Percentiles rank a stretch among this genome's conserved stretches.
Evolutionary conservation across 1,140 invertebrate genomes (phyloP).

Genomic region (Patella vulgata): DNA sequence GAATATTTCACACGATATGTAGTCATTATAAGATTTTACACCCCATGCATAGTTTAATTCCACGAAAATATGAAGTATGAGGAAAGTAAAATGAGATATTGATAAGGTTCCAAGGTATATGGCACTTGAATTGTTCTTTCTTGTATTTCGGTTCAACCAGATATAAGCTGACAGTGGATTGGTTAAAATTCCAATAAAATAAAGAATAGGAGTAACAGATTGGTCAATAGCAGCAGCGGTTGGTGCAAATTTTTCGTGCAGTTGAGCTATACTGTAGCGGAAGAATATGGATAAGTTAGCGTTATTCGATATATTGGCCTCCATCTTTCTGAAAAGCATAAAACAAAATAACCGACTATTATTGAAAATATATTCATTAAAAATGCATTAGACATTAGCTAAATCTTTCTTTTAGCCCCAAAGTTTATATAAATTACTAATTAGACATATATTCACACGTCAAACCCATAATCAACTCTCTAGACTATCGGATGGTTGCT

Average conservation of each 20-base stretch:
- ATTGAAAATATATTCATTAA: no score
- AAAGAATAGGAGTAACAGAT: conserved; percentile 48
- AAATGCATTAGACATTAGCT: no score
- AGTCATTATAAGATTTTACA: conserved; percentile 44
- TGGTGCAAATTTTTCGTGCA: conserved; percentile 31
- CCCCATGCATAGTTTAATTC: conserved; percentile 58
- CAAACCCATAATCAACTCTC: no score
- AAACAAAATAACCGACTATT: no score
- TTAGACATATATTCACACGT: no score
- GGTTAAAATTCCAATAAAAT: conserved; percentile 55
- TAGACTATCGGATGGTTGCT: no score
- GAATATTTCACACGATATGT: conserved; percentile 57
- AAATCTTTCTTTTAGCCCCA: no score
- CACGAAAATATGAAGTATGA: conserved; percentile 52
- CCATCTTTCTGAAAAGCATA: no score
- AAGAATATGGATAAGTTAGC: no score
- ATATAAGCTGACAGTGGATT: conserved; percentile 55
- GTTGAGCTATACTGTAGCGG: no score
- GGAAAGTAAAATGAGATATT: conserved; percentile 53
- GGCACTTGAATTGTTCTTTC: conserved; percentile 57
- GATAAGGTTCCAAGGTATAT: conserved; percentile 60
- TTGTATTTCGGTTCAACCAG: conserved; percentile 53
- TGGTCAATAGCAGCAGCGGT: conserved; percentile 38
- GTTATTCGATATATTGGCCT: no score
- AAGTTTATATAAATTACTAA: no score